Evolutionary conservation across 2,113 vertebrate species (phyloP).

Genomic region (Triplophysa rosa): DNA sequence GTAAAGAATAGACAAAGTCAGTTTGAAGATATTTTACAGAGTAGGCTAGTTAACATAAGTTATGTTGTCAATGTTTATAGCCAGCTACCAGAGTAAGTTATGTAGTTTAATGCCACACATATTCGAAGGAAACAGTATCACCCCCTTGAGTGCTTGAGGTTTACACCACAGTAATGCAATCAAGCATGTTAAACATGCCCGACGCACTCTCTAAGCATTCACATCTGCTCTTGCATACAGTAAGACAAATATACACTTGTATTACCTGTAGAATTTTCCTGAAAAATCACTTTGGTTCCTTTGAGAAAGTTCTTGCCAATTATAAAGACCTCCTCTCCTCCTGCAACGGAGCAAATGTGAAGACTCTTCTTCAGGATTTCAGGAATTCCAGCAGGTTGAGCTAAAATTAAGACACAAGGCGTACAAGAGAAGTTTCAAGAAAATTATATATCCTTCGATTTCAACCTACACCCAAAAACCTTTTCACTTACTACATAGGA

Average conservation of each 20-base stretch:
- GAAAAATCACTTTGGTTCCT: constrained; percentile 99
- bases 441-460: neutral
- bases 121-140: neutral
- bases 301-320: constrained; percentile 99
- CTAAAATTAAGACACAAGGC: constrained; percentile 65
- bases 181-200: too few species aligned
- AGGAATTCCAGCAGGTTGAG: constrained; percentile 95
- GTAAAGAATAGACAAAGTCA: too few species aligned
- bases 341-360: constrained; percentile 89
- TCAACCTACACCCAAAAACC: neutral
- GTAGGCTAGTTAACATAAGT: too few species aligned
- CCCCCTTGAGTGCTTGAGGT: neutral
- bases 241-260: neutral
- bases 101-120: neutral
- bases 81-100: neutral
- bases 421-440: neutral
- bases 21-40: too few species aligned
- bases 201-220: too few species aligned
- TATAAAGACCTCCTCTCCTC: constrained; percentile 96
- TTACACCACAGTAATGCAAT: neutral
- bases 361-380: constrained; percentile 99
- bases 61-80: neutral
- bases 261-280: constrained; percentile 87
- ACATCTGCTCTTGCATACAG: too few species aligned
- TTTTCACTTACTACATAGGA: constrained; percentile 92